Evolutionary conservation across 2,888 invertebrate genomes (phyloP), one percentile per base, ranked within the genome.

Genomic region (Graphium colonna): DNA sequence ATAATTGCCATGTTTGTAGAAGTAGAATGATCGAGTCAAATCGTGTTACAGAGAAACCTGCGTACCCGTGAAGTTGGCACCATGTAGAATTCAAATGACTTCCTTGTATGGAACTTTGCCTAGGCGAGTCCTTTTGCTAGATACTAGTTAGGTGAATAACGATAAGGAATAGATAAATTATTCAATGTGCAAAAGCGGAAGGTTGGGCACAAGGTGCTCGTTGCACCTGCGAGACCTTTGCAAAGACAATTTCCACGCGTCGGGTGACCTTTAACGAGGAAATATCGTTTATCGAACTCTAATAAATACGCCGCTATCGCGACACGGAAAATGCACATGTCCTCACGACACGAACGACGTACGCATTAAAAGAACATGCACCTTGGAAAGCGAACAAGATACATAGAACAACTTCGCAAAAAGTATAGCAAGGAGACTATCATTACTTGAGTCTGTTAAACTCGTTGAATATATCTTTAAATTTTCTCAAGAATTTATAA

Each of bases 151-250:
- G 60, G 57, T 58, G 57, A 59, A 59, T 52, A 58, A 50, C 67
- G 67, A 79, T 73, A 78, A 78, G 71, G 69, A 75, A 67, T 71
- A 65, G 71, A 79, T 79, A 75, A 77, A 75, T 75, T 73, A 82
- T 79, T 79, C 75, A 71, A 65, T 69, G 63, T 66, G 75, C 73
- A 74, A 66, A 78, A 74, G 75, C 77, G 79, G 81, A 85, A 84
- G 82, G 73, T 69, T 71, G 67, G 62, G 64, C 71, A 77, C 82
- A 86, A 86, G 84, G 83, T 87, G 85, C 65, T 72, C 65, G 64
- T 52, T 59, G 61, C 86, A 86, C 81, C 86, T 86, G 86, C 76
- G 60, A 60, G 33, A 65, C 60, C 66, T 68, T 70, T 70, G 63
- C 66, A 65, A 68, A 68, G 62, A 45, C 8, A 39, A 39, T 28